Evolutionary conservation across 2,888 invertebrate species (phyloP), one percentile per base, ranked within the genome.

Genomic region (Balanococcus diminutus): DNA sequence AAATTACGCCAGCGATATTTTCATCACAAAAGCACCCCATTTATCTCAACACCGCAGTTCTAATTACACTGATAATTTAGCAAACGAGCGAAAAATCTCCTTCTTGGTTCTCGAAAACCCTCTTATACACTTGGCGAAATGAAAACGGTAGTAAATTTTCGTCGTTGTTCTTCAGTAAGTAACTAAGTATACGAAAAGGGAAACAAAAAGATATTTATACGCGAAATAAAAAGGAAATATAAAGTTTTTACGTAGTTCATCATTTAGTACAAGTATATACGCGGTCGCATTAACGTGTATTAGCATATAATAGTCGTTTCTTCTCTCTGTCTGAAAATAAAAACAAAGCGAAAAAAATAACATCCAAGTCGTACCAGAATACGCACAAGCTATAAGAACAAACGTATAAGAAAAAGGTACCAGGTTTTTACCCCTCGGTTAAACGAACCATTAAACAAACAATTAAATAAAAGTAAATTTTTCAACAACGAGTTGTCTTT

Each of bases 391-490:
- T 22, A 72, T 2, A 36, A 31, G 16, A 75, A 32, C 75, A 75
- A 75, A 36, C 75, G 75, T 28, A 67, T 25, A 14, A 3, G 67
- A 67, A 67, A 75, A 75, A 36, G 31, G n/a, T 28, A 75, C 75
- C 16, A 32, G 32, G 28, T 61, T 36, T 36, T 6, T 56, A 22
- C 83, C 61, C 83, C 67, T n/a, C 51, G 11, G 56, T 51, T 56
- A 67, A 61, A 56, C 83, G 56, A 83, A 67, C 83, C 83, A 51
- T 83, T 83, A 61, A 83, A 67, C 83, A 83, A 83, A 83, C 83
- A 83, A 83, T 83, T 83, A 83, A 83, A 83, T 83, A 83, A 83
- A 83, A 82, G 82, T 82, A 82, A 82, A 82, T 82, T 82, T 82
- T 82, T 22, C 28, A 51, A 22, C 46, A 83, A 11, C 67, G 3